These are phyloP conservation scores for Microcebus ravelobensis DNA, from an alignment of 2,113 vertebrate genomes.

Conservation along the genomic window DNA sequence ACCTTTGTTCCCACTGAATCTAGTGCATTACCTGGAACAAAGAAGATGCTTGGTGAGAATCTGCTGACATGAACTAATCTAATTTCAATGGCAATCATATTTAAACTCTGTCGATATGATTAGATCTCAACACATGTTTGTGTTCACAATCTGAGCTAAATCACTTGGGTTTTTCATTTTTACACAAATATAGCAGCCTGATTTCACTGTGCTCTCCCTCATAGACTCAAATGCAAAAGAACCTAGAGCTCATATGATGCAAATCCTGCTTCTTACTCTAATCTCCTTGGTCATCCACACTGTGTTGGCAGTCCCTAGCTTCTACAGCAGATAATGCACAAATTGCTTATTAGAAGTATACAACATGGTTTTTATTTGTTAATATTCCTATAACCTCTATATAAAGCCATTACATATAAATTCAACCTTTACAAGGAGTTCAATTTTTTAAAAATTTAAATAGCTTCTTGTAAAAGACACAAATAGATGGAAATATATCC, in stretches of 20 bases:
- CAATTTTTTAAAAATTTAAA: background rate
- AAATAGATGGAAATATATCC: background rate
- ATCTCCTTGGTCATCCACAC: background rate
- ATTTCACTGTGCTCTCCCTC: background rate
- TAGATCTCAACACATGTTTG: background rate
- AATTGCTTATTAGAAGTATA: background rate
- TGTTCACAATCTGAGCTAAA: background rate
- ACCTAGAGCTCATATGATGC: background rate
- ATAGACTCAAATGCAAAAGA: too few species aligned
- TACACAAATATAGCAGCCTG: background rate
- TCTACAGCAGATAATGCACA: background rate
- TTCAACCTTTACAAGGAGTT: background rate
- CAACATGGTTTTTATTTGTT: background rate
- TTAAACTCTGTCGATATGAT: background rate
- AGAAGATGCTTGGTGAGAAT: too few species aligned
- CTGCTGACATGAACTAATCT: background rate
- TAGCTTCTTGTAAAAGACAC: background rate
- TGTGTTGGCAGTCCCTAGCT: background rate
- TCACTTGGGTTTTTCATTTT: background rate
- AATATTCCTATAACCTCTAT: background rate
- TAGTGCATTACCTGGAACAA: background rate
- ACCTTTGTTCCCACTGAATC: background rate
- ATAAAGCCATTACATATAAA: background rate
- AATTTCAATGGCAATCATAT: background rate
- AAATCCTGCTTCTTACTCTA: background rate